Percentiles rank a stretch among this genome's conserved stretches.
Evolutionary conservation across 2,113 vertebrate species (phyloP).

Genomic region (Argyrosomus japonicus): DNA sequence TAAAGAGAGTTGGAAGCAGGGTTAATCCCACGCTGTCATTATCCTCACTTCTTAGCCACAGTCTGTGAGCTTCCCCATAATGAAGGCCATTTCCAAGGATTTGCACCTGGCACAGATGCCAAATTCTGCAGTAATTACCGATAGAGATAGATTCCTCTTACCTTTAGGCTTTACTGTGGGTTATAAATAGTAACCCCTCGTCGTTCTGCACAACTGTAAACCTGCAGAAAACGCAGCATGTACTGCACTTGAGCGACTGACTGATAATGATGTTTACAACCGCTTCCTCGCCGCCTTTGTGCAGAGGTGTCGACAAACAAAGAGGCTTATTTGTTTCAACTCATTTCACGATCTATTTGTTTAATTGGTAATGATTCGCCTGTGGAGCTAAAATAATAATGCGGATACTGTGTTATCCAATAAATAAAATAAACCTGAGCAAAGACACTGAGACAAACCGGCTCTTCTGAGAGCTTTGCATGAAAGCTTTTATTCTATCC

Average conservation of each 20-base stretch:
- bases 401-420: slow-evolving; percentile 23
- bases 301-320: slow-evolving; percentile 25
- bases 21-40: slow-evolving; percentile 79
- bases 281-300: slow-evolving; percentile 3
- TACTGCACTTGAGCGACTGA: slow-evolving; percentile 37
- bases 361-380: slow-evolving; percentile 53
- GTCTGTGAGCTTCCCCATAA: slow-evolving; percentile 64
- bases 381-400: slow-evolving; percentile 41
- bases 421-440: slow-evolving; percentile 41
- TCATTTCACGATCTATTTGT: slow-evolving; percentile 46
- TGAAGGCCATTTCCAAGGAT: slow-evolving; percentile 76
- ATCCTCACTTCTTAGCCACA: slow-evolving; percentile 71
- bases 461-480: not conserved
- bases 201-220: slow-evolving; percentile 45
- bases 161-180: slow-evolving; percentile 53
- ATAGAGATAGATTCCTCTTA: slow-evolving; percentile 58
- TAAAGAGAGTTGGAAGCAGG: slow-evolving; percentile 64
- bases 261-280: slow-evolving; percentile 58
- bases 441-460: not conserved
- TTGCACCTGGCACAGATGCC: slow-evolving; percentile 66
- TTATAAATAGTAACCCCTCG: slow-evolving; percentile 66
- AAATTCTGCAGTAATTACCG: slow-evolving; percentile 71
- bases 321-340: slow-evolving; percentile 36
- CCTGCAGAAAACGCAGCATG: slow-evolving; percentile 47
- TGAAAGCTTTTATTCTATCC: slow-evolving; percentile 11